Percentiles rank a stretch among this genome's conserved stretches.
Conservation (phyloP, 2,113 vertebrate species). For the Stigmatopora nigra region DNA sequence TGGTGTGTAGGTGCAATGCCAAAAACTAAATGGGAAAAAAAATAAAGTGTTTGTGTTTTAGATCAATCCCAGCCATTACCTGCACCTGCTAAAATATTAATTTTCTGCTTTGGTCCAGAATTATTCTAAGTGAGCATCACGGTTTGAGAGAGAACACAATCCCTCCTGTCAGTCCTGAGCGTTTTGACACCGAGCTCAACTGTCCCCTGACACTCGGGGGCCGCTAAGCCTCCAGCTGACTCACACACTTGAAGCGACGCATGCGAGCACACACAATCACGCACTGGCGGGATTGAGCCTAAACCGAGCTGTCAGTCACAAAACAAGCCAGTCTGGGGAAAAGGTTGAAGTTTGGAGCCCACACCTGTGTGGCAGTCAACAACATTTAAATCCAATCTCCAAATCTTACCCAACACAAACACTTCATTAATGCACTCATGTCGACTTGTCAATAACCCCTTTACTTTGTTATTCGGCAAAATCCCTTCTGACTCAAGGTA, state of each 20-base stretch:
- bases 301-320: slow-evolving; percentile 48
- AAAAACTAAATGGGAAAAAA: too few species aligned
- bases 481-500: too few species aligned
- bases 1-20: too few species aligned
- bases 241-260: slow-evolving; percentile 39
- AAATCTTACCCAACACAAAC: background rate
- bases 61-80: background rate
- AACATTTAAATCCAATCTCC: slow-evolving; percentile 13
- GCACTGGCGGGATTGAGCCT: slow-evolving; percentile 36
- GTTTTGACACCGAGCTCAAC: slow-evolving; percentile 49
- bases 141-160: slow-evolving; percentile 34
- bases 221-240: slow-evolving; percentile 47
- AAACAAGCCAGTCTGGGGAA: slow-evolving; percentile 31
- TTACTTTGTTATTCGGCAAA: too few species aligned
- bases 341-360: slow-evolving; percentile 39
- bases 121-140: slow-evolving; percentile 17
- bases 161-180: slow-evolving; percentile 48
- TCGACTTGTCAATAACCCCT: background rate
- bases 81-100: slow-evolving; percentile 3
- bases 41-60: background rate
- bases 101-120: background rate
- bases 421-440: background rate
- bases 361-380: slow-evolving; percentile 17
- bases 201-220: slow-evolving; percentile 56
- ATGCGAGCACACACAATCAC: slow-evolving; percentile 36